Percentiles rank a stretch among this genome's conserved stretches.
Evolutionary conservation across 1,140 invertebrate species (phyloP).

Genomic region (Dysdera silvatica): DNA sequence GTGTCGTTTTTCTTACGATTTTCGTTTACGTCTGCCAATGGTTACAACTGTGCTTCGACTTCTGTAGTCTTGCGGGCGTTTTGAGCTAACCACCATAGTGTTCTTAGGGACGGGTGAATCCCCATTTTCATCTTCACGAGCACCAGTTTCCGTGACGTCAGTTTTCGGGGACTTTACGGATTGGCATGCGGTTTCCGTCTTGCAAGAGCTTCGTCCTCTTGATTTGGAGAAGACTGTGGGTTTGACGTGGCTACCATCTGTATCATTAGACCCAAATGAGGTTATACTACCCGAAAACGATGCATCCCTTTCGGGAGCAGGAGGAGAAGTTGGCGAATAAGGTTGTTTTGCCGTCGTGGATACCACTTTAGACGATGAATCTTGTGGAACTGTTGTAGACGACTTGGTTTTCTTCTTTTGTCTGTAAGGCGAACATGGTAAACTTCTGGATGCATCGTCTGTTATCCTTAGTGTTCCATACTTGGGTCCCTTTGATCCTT

Average conservation of each 20-base stretch:
- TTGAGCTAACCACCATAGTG: slow-evolving; percentile 11
- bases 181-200: neutral
- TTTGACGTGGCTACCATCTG: neutral
- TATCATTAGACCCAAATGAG: slow-evolving; percentile 11
- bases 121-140: too few relatives aligned
- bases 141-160: neutral
- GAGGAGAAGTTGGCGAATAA: neutral
- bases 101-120: too few relatives aligned
- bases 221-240: too few relatives aligned
- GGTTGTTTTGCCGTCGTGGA: too few relatives aligned
- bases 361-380: slow-evolving; percentile 12
- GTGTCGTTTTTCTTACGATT: too few relatives aligned
- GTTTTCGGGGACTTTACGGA: neutral
- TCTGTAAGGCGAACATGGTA: slow-evolving; percentile 25
- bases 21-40: slow-evolving; percentile 15
- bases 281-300: slow-evolving; percentile 8
- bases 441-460: slow-evolving; percentile 9
- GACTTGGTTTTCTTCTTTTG: neutral
- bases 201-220: neutral
- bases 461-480: slow-evolving; percentile 3
- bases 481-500: slow-evolving; percentile 1
- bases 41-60: slow-evolving; percentile 19
- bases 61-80: slow-evolving; percentile 19
- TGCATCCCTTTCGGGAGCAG: neutral
- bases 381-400: neutral